Evolutionary conservation across 23 tunicate species (phyloP).

Genomic region (Halocynthia roretzi): DNA sequence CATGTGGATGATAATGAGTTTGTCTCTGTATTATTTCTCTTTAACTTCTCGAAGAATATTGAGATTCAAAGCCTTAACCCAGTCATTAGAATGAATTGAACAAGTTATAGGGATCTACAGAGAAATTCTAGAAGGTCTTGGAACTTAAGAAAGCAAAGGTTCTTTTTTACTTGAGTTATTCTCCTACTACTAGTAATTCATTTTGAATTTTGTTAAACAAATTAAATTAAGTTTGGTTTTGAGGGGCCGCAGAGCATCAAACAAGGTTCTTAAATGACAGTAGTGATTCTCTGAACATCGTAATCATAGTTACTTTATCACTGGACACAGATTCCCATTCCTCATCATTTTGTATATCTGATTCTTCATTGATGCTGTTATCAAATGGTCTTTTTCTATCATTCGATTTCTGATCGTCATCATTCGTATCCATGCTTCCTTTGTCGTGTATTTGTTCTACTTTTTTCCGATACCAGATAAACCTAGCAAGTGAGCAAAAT

Average conservation of each 20-base stretch:
- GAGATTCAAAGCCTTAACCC: neutral
- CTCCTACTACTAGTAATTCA: neutral
- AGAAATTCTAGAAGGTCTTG: too few relatives aligned
- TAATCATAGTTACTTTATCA: neutral
- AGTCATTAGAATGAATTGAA: neutral
- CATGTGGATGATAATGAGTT: too few relatives aligned
- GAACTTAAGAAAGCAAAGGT: too few relatives aligned
- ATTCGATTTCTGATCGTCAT: neutral
- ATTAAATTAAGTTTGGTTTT: neutral
- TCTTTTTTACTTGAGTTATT: too few relatives aligned
- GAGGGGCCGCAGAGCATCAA: neutral
- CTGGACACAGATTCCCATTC: constrained; percentile 3
- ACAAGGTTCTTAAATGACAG: too few relatives aligned
- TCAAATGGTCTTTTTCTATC: neutral
- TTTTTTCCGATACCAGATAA: constrained; percentile 5
- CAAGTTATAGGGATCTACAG: neutral
- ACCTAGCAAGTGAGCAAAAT: neutral
- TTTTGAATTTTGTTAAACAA: neutral
- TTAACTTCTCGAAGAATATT: too few relatives aligned
- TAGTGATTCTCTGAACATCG: too few relatives aligned
- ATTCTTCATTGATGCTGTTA: neutral
- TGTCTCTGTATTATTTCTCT: too few relatives aligned
- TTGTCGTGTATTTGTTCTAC: neutral
- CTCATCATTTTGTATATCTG: neutral
- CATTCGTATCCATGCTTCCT: neutral